These are phyloP conservation scores for Temnothorax nylanderi DNA, from an alignment of 1,140 invertebrate species.

Conservation along the genomic window DNA sequence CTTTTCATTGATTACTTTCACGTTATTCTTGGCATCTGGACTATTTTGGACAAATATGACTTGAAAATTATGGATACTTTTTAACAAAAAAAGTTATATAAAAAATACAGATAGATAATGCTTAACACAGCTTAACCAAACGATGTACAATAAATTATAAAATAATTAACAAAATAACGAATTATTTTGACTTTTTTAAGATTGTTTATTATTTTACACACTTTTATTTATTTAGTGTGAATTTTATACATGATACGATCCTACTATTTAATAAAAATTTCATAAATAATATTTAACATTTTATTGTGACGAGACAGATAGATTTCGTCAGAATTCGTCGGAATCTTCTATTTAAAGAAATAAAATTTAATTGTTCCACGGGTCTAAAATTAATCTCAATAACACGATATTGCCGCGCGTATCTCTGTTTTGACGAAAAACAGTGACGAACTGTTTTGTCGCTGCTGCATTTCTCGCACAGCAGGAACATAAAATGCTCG, in stretches of 20 bases:
- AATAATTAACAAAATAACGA: background rate
- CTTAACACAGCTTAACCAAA: background rate
- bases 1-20: background rate
- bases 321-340: background rate
- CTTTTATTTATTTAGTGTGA: background rate
- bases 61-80: background rate
- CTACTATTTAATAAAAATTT: background rate
- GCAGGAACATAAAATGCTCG: constrained; percentile 38
- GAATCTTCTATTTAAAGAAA: background rate
- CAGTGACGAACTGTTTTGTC: constrained; percentile 25
- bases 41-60: background rate
- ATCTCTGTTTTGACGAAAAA: constrained; percentile 43
- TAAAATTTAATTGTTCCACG: background rate
- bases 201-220: background rate
- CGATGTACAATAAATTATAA: background rate
- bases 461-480: constrained; percentile 1
- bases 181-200: background rate
- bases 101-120: background rate
- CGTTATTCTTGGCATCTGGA: background rate
- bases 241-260: background rate
- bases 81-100: background rate
- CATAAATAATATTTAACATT: background rate
- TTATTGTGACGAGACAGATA: background rate
- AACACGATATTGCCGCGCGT: constrained; percentile 12
- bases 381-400: background rate